phyloP scores from a whole-genome alignment of 1,140 invertebrate genomes.

The Trichonephila clavipes region DNA sequence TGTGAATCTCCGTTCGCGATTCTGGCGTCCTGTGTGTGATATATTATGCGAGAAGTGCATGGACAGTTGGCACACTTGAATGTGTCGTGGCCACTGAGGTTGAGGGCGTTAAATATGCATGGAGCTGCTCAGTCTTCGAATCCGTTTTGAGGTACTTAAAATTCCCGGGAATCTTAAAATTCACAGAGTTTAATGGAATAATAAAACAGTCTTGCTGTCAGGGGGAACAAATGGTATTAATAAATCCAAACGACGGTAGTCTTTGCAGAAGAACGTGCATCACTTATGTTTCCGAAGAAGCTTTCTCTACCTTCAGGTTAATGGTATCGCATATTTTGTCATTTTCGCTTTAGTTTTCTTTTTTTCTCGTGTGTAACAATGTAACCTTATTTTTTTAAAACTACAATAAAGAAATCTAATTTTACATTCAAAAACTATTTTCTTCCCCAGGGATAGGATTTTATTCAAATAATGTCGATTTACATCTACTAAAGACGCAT shows the following conservation, averaged over 20 bases:
- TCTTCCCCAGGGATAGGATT: too few relatives aligned
- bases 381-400: too few relatives aligned
- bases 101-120: conserved; percentile 35
- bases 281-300: neutral
- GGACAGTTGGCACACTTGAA: conserved; percentile 37
- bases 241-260: neutral
- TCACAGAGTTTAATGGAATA: conserved; percentile 38
- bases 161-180: conserved; percentile 39
- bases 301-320: too few relatives aligned
- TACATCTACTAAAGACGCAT: too few relatives aligned
- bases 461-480: too few relatives aligned
- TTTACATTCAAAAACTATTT: too few relatives aligned
- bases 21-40: conserved; percentile 14
- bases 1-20: neutral
- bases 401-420: too few relatives aligned
- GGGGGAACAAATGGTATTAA: neutral
- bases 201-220: conserved; percentile 1
- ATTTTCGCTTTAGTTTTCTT: too few relatives aligned
- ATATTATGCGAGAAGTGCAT: conserved; percentile 20
- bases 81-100: neutral
- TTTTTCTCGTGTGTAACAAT: too few relatives aligned
- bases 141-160: neutral
- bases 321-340: too few relatives aligned
- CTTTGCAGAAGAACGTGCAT: neutral
- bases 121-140: neutral